A percentile compares a stretch with the other conserved stretches of the same genome.
These are phyloP conservation scores for Struthio camelus DNA, from an alignment of 2,113 vertebrate species.

Conservation along the genomic window DNA sequence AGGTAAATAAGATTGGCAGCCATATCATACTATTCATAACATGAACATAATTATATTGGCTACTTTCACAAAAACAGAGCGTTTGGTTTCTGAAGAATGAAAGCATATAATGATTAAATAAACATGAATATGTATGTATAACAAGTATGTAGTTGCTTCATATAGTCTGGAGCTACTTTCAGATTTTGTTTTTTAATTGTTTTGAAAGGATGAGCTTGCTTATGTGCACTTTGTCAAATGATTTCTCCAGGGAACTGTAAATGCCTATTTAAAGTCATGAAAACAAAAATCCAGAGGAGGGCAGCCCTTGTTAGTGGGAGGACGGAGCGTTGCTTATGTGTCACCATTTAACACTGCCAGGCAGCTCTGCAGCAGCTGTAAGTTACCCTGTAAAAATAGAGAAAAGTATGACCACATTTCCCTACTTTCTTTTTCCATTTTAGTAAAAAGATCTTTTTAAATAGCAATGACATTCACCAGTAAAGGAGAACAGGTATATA, in stretches of 20 bases:
- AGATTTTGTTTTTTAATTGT: conserved; percentile 37
- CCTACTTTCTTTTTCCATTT: neutral
- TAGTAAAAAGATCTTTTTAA: neutral
- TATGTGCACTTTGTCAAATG: conserved; percentile 69
- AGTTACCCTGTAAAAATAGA: conserved; percentile 85
- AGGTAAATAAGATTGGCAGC: conserved; percentile 79
- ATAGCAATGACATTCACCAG: neutral
- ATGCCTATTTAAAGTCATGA: conserved; percentile 68
- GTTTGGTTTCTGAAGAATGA: conserved; percentile 78
- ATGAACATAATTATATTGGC: conserved; percentile 76
- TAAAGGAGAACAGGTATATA: neutral
- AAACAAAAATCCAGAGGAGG: conserved; percentile 78
- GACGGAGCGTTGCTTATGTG: conserved; percentile 81
- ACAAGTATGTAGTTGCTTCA: conserved; percentile 62
- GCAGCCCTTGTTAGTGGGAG: conserved; percentile 82
- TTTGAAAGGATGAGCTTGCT: conserved; percentile 71
- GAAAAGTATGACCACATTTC: conserved; percentile 12
- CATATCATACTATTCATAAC: conserved; percentile 75
- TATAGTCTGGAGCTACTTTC: conserved; percentile 44
- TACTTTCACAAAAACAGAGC: conserved; percentile 76
- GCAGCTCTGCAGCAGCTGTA: conserved; percentile 97
- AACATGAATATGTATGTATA: conserved; percentile 57
- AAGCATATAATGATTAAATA: conserved; percentile 74
- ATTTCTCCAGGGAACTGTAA: conserved; percentile 74
- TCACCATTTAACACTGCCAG: conserved; percentile 93